phyloP scores from a whole-genome alignment of 2,113 vertebrate genomes.

The Syngnathus floridae region DNA sequence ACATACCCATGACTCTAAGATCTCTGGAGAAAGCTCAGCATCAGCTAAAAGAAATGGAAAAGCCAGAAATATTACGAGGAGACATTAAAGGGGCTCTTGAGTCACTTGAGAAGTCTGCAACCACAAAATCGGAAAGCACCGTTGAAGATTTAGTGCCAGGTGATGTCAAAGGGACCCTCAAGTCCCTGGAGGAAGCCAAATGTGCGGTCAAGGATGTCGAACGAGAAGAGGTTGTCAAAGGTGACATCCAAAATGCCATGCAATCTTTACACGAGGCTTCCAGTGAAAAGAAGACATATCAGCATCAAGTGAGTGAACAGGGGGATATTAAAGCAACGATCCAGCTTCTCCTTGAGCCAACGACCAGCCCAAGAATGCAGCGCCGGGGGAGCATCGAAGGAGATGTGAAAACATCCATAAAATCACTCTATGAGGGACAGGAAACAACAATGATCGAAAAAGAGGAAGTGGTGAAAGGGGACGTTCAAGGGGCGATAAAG shows the following conservation, averaged over 20 bases:
- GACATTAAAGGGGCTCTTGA: constrained; percentile 78
- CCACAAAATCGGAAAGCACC: constrained; percentile 66
- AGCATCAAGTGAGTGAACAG: constrained; percentile 67
- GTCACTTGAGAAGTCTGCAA: constrained; percentile 78
- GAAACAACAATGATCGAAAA: constrained; percentile 60
- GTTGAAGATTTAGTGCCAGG: constrained; percentile 77
- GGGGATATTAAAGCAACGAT: constrained; percentile 68
- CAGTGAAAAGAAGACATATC: constrained; percentile 64
- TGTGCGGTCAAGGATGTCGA: constrained; percentile 71
- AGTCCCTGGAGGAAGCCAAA: constrained; percentile 76
- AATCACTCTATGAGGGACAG: constrained; percentile 63
- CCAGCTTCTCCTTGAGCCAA: constrained; percentile 70
- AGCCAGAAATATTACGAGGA: constrained; percentile 71
- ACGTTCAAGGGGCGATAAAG: constrained; percentile 71
- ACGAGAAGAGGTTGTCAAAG: constrained; percentile 68
- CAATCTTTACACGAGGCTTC: constrained; percentile 64
- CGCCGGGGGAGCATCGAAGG: constrained; percentile 58
- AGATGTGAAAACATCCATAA: constrained; percentile 68
- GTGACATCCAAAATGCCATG: constrained; percentile 64
- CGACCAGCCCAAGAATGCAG: constrained; percentile 52
- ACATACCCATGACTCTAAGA: constrained; percentile 71
- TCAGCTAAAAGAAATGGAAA: constrained; percentile 72
- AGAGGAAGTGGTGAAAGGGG: constrained; percentile 67
- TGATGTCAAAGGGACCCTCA: constrained; percentile 78
- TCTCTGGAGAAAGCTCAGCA: constrained; percentile 77